Conservation (phyloP, 2,888 invertebrate species). For the Lasioglossum pauxillum region DNA sequence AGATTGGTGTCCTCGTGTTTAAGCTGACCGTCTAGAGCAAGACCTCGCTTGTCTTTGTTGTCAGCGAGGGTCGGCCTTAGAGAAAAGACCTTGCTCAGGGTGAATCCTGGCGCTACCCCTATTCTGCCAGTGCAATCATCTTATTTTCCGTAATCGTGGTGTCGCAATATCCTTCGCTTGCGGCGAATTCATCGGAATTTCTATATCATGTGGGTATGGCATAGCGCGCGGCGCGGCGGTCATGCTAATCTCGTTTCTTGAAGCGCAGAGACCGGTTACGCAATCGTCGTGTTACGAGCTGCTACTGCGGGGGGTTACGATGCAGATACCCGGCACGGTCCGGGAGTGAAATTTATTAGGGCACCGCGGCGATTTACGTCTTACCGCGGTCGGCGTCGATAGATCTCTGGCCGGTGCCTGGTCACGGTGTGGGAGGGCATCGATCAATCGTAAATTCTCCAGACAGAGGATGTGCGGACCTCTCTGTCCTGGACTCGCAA, state of each 20-base stretch:
- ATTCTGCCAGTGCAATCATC: conserved; percentile 87
- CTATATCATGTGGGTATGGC: neutral
- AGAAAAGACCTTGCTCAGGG: conserved; percentile 93
- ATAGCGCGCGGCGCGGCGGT: neutral
- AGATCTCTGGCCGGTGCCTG: conserved; percentile 41
- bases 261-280: conserved; percentile 33
- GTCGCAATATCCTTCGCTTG: conserved; percentile 64
- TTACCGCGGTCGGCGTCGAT: conserved; percentile 41
- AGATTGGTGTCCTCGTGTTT: conserved; percentile 96
- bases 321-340: neutral
- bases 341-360: conserved; percentile 37
- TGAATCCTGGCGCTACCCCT: conserved; percentile 93
- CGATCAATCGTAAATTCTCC: conserved; percentile 53
- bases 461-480: neutral
- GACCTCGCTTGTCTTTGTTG: conserved; percentile 93
- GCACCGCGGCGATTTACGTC: conserved; percentile 39
- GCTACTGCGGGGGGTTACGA: neutral
- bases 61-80: conserved; percentile 91
- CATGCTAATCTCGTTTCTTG: conserved; percentile 22
- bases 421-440: conserved; percentile 33
- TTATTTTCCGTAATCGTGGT: conserved; percentile 80
- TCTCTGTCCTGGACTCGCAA: conserved; percentile 9
- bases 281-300: conserved; percentile 9
- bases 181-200: conserved; percentile 64
- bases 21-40: conserved; percentile 93